Percentiles rank a stretch among this genome's conserved stretches.
These are phyloP conservation scores for Papilio xuthus DNA, from an alignment of 1,140 invertebrate species.

Conservation along the genomic window DNA sequence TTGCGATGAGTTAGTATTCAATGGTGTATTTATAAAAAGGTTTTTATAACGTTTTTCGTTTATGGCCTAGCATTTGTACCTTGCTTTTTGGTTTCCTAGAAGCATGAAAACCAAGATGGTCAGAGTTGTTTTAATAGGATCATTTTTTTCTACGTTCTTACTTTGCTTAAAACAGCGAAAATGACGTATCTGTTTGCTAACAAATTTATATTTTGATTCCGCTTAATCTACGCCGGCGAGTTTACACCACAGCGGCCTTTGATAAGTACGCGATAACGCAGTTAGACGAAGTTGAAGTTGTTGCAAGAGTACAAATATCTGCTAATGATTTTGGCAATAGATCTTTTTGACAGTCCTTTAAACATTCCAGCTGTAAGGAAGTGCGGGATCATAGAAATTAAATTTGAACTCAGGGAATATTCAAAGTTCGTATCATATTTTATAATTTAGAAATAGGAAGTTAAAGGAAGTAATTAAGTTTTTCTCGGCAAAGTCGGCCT, in stretches of 20 bases:
- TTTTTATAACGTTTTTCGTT: background rate
- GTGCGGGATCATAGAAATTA: constrained; percentile 7
- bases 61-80: background rate
- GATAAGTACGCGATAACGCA: too few species aligned
- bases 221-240: too few species aligned
- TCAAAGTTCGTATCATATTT: background rate
- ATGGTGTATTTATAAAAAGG: background rate
- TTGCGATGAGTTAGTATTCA: background rate
- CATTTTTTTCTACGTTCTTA: too few species aligned
- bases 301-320: background rate
- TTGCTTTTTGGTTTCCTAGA: background rate
- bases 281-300: too few species aligned
- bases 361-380: background rate
- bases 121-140: too few species aligned
- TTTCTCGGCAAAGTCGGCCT: constrained; percentile 1
- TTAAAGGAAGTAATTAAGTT: background rate
- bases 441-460: constrained; percentile 1
- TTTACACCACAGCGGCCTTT: too few species aligned
- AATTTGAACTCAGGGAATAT: background rate
- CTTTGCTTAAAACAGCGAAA: too few species aligned
- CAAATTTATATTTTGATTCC: too few species aligned
- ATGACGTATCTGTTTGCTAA: too few species aligned
- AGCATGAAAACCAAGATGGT: background rate
- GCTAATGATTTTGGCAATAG: background rate
- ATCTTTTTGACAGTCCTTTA: background rate